These are phyloP conservation scores for Drosophila kepulauana DNA, from an alignment of 1,140 invertebrate species.

Conservation along the genomic window DNA sequence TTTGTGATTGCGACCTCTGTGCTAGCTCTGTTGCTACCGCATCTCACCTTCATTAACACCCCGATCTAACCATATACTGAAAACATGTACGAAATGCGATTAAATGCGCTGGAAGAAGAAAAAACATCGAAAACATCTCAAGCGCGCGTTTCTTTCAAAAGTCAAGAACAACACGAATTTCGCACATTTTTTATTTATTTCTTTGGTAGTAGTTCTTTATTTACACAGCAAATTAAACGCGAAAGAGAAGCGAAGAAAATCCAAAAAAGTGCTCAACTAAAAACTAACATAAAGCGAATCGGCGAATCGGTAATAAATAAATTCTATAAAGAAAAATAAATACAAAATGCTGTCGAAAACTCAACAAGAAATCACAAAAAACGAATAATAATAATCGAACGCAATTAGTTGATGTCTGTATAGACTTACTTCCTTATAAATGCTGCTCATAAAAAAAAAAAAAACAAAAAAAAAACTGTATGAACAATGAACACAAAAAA, in stretches of 20 bases:
- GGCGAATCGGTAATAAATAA: background rate
- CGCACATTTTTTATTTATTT: slow-evolving; percentile 42
- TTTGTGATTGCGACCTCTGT: slow-evolving; percentile 31
- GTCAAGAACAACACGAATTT: slow-evolving; percentile 61
- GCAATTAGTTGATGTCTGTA: slow-evolving; percentile 31
- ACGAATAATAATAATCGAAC: slow-evolving; percentile 20
- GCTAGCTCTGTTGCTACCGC: background rate
- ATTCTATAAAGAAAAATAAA: slow-evolving; percentile 15
- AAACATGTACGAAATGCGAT: slow-evolving; percentile 25
- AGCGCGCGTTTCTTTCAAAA: slow-evolving; percentile 42
- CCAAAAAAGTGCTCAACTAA: slow-evolving; percentile 10
- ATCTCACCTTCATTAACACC: slow-evolving; percentile 49
- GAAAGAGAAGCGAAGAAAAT: slow-evolving; percentile 19
- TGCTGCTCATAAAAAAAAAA: slow-evolving; percentile 20
- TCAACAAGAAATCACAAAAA: background rate
- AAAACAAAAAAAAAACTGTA: background rate
- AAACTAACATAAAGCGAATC: background rate
- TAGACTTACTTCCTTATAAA: slow-evolving; percentile 43
- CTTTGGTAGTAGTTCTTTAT: slow-evolving; percentile 8
- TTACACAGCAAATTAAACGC: slow-evolving; percentile 25
- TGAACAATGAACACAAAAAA: slow-evolving; percentile 22
- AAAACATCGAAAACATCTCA: background rate
- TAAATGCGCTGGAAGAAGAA: slow-evolving; percentile 21
- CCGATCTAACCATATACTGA: slow-evolving; percentile 16
- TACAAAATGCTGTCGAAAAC: background rate